Evolutionary conservation across 1,140 invertebrate genomes (phyloP), one percentile per base, ranked within the genome.

Genomic region (Drosophila pectinifera): DNA sequence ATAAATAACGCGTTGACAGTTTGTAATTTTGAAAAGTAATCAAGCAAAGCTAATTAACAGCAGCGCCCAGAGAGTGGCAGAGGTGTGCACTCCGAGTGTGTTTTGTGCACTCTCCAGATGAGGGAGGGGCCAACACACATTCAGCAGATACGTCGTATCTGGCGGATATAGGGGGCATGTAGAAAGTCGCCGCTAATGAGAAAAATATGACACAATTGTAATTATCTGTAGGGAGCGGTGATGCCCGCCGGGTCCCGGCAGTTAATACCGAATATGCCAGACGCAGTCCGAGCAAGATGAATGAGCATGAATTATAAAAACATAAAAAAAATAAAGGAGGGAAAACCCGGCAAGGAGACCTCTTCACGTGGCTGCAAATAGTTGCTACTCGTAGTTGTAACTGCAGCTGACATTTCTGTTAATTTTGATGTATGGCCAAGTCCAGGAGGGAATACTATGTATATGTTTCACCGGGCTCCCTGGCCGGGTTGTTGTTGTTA

Each of bases 181-280:
- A 74, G 80, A 80, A 89, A 89, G 82, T 73, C 72, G 38, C 41
- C 84, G 69, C 77, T 89, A 89, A 89, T 89, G 84, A 89, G 84
- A 89, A 89, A 89, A 89, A 89, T 89, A 89, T 89, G 84, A 89
- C 84, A 84, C 84, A 89, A 89, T 89, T 89, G 85, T 89, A 89
- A 89, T 89, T 89, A 89, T 89, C 62, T 83, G 64, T 57, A 65
- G 79, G 49, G 73, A 80, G 78, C 54, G 59, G 61, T 38, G 57
- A 56, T 48, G 46, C 48, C 34, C 38, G 39, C 53, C 78, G 42
- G 53, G 42, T 77, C 74, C 76, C 42, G 72, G 51, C 78, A 81
- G 57, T 88, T 86, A 86, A 88, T 86, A 70, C 82, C 82, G 34
- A 82, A 86, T 82, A 82, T 74, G 80, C 64, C 80, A 83, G 61